A percentile compares a stretch with the other conserved stretches of the same genome.
These are phyloP conservation scores for Dallia pectoralis DNA, from an alignment of 2,797 vertebrate species.

Conservation along the genomic window DNA sequence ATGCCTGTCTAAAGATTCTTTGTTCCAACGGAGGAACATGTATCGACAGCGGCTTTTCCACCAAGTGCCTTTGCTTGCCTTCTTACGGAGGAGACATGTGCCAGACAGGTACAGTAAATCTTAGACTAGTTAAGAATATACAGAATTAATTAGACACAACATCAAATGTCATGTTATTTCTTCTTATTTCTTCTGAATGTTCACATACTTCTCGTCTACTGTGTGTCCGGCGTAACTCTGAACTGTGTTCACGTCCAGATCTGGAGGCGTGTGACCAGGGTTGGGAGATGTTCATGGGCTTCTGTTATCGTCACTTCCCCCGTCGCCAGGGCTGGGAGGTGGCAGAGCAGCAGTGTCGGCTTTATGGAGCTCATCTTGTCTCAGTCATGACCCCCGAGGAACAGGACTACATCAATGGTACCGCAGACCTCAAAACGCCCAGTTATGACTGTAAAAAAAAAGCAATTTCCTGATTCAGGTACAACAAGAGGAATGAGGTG, in stretches of 20 bases:
- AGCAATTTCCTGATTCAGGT: too few relatives aligned
- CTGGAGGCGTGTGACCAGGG: conserved; percentile 77
- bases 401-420: conserved; percentile 90
- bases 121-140: too few relatives aligned
- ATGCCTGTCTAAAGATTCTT: conserved; percentile 82
- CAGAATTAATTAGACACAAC: not conserved
- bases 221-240: not conserved
- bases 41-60: conserved; percentile 63
- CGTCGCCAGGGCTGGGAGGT: conserved; percentile 89
- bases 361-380: conserved; percentile 82
- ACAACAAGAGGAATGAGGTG: too few relatives aligned
- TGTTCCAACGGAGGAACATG: conserved; percentile 94
- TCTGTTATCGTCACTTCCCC: conserved; percentile 88
- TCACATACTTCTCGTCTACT: not conserved
- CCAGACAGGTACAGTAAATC: conserved; percentile 75
- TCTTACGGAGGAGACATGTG: conserved; percentile 86
- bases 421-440: not conserved
- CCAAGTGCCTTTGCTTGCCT: conserved; percentile 83
- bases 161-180: not conserved
- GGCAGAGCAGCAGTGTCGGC: conserved; percentile 86
- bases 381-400: conserved; percentile 90
- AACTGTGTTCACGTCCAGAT: conserved; percentile 62
- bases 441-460: too few relatives aligned
- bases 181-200: not conserved
- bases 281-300: conserved; percentile 91